A percentile compares a stretch with the other conserved stretches of the same genome.
phyloP scores from a whole-genome alignment of 2,797 vertebrate species.

The Anas capensis region DNA sequence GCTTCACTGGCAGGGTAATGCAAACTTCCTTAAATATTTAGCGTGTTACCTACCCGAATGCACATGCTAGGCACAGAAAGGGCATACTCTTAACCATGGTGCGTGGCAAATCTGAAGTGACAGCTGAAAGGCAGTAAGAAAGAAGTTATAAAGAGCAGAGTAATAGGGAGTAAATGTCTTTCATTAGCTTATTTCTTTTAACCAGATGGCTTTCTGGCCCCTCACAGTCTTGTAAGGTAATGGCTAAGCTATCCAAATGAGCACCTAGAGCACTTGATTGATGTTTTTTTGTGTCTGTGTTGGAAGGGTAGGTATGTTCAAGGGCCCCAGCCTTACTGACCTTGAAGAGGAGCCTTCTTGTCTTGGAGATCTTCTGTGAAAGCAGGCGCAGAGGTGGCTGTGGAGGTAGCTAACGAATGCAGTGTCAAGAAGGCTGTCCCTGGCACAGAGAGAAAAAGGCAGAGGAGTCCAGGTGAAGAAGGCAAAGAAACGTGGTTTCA shows the following conservation, averaged over 20 bases:
- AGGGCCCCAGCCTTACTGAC: not conserved
- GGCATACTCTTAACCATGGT: not conserved
- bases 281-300: not conserved
- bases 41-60: conserved; percentile 35
- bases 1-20: conserved; percentile 60
- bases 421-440: accelerated
- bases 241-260: not conserved
- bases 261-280: not conserved
- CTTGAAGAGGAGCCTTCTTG: not conserved
- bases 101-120: not conserved
- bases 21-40: conserved; percentile 69
- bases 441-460: not conserved
- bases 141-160: not conserved
- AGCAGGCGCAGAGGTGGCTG: not conserved
- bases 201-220: not conserved
- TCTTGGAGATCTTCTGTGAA: not conserved
- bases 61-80: not conserved
- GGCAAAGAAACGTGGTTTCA: not conserved
- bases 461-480: not conserved
- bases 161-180: not conserved
- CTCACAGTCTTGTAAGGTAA: not conserved
- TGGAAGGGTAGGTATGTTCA: conserved; percentile 8
- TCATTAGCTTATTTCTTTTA: not conserved
- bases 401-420: not conserved
- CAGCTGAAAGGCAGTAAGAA: conserved; percentile 33